These are phyloP conservation scores for Fistularia commersonii DNA, from an alignment of 2,797 vertebrate genomes.

Conservation along the genomic window DNA sequence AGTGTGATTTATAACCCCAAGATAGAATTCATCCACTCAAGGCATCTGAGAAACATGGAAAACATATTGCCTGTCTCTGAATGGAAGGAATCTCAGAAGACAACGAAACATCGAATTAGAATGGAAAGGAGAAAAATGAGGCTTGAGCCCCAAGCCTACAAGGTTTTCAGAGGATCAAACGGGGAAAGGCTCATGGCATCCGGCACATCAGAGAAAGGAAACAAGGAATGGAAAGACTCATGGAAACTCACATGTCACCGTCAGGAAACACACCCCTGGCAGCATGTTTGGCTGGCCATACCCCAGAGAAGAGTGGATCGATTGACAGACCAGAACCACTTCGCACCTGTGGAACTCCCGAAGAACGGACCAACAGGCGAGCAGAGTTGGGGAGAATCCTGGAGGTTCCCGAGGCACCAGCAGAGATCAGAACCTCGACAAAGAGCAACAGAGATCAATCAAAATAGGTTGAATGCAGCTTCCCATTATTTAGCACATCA, in stretches of 20 bases:
- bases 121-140: constrained; percentile 34
- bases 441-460: background rate
- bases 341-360: constrained; percentile 16
- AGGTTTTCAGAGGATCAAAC: constrained; percentile 18
- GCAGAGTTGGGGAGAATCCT: constrained; percentile 48
- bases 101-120: constrained; percentile 41
- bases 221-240: constrained; percentile 38
- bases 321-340: constrained; percentile 17
- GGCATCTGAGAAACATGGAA: constrained; percentile 17
- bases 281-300: constrained; percentile 42
- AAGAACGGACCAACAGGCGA: constrained; percentile 38
- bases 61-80: constrained; percentile 14
- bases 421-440: constrained; percentile 11
- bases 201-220: constrained; percentile 9
- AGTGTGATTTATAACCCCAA: constrained; percentile 26
- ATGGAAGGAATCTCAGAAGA: constrained; percentile 60
- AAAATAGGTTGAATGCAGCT: background rate
- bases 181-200: constrained; percentile 6
- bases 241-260: constrained; percentile 39
- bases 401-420: constrained; percentile 43
- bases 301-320: constrained; percentile 17
- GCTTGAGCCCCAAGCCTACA: constrained; percentile 2
- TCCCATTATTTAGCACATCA: background rate
- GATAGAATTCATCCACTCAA: constrained; percentile 17
- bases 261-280: constrained; percentile 52